Evolutionary conservation across 2,113 vertebrate species (phyloP), one percentile per base, ranked within the genome.

Genomic region (Eubucco bourcierii): DNA sequence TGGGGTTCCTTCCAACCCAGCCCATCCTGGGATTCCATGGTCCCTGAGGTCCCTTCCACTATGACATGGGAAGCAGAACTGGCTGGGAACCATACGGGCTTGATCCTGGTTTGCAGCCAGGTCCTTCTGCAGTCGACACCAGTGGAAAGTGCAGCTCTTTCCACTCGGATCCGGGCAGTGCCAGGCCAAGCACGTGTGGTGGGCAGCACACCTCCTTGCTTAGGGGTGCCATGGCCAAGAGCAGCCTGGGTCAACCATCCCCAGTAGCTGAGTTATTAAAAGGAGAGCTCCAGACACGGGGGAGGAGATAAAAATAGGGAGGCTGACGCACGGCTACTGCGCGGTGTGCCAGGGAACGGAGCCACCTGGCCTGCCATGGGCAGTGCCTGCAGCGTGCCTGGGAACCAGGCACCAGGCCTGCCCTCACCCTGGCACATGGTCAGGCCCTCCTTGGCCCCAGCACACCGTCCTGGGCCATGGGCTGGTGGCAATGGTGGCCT

Each of bases 291-390:
- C 23, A 52, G 92, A 90, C 85, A 93, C 68, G 87, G 93, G 91
- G 89, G 93, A 96, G 85, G 94, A 81, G 89, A 95, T 97, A 97
- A 97, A 97, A 97, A 97, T 97, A 97, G 96, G 28, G 47, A 39
- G 82, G 67, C 67, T 97, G 97, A 97, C 95, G 87, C 97, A 96
- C 73, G 93, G 70, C 84, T 94, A 86, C 94, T 91, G 13, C 89
- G 86, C 76, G 18, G 25, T 47, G 72, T 2, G 91, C 95, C 96
- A 96, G 92, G 95, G 93, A 95, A 91, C 91, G 27, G 86, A 91
- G 73, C 58, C 15, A 47, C 0, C 0, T 15, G 44, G 41, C 41
- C 41, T 41, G 41, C 13, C 41, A 41, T 14, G 15, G 41, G 41
- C 41, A 41, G 13, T 41, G 41, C 41, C 41, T 14, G 41, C 41